Evolutionary conservation across 2,888 invertebrate genomes (phyloP), one percentile per base, ranked within the genome.

Genomic region (Eristalinus sepulchralis): DNA sequence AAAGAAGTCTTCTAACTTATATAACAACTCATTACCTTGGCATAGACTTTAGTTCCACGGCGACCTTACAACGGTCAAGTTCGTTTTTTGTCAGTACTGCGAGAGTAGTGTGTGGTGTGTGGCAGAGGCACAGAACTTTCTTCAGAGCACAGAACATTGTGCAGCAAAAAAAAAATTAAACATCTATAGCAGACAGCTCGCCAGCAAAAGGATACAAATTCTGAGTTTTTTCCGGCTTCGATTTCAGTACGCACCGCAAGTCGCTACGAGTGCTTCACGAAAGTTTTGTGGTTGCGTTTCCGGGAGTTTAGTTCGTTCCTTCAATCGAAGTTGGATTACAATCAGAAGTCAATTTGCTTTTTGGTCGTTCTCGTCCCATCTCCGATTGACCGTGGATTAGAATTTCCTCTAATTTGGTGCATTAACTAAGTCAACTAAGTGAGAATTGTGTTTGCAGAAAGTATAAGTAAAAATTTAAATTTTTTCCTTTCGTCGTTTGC

Each of bases 41-140:
- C 90, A 90, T 91, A 91, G 91, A 90, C 91, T 92, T 92, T 91
- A 92, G 92, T 92, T 91, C 91, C 91, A 90, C 91, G 91, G 90
- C 91, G 92, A 91, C 92, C 92, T 91, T 90, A 91, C 91, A 90
- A 91, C 91, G 90, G 91, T 91, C 92, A 92, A 92, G 92, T 90
- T 91, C 91, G 91, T 90, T 89, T 89, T 88, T 87, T 67, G 47
- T 72, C 24, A 84, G 72, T 76, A 72, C 79, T 53, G 13, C 24
- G 67, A 66, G 76, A 57, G 64, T 62, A 71, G 80, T 81, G 75
- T 77, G 68, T 81, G 70, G 72, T 77, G 84, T 75, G 70, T 63
- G 31, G 64, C 22, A 39, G 33, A 64, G 36, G 80, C 80, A 71
- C 24, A 81, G 72, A 76, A 85, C 83, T 75, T 76, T 75, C 39